phyloP scores from a whole-genome alignment of 2,888 invertebrate genomes.

The Pterostichus madidus region DNA sequence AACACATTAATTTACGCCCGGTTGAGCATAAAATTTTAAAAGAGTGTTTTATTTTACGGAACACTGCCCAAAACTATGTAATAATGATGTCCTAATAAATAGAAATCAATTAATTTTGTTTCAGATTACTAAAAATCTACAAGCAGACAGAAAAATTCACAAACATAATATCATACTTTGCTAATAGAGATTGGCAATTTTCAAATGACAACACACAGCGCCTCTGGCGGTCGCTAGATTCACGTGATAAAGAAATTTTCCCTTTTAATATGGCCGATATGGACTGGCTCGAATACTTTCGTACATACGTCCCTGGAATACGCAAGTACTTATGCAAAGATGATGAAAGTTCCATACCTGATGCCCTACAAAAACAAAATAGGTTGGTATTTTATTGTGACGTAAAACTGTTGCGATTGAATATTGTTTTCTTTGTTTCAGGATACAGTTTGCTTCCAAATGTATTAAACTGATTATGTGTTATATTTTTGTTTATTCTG shows the following conservation, averaged over 20 bases:
- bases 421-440: not conserved
- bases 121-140: slow-evolving; percentile 88
- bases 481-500: slow-evolving; percentile 23
- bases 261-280: slow-evolving; percentile 86
- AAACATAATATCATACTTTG: slow-evolving; percentile 87
- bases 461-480: slow-evolving; percentile 41
- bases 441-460: slow-evolving; percentile 10
- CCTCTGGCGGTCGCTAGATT: slow-evolving; percentile 80
- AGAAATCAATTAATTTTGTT: slow-evolving; percentile 66
- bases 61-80: too few species aligned
- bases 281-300: slow-evolving; percentile 86
- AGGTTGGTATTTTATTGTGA: slow-evolving; percentile 13
- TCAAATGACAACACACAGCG: slow-evolving; percentile 82
- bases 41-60: too few species aligned
- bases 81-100: too few species aligned
- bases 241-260: slow-evolving; percentile 81
- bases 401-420: not conserved
- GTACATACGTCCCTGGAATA: slow-evolving; percentile 85
- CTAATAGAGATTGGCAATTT: slow-evolving; percentile 86
- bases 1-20: too few species aligned
- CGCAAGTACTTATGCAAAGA: slow-evolving; percentile 89
- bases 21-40: too few species aligned
- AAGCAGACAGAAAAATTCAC: slow-evolving; percentile 89
- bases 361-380: slow-evolving; percentile 74
- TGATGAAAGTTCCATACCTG: slow-evolving; percentile 82